A percentile compares a stretch with the other conserved stretches of the same genome.
Conservation (phyloP, 2,888 invertebrate genomes). For the Eurytoma californica region DNA sequence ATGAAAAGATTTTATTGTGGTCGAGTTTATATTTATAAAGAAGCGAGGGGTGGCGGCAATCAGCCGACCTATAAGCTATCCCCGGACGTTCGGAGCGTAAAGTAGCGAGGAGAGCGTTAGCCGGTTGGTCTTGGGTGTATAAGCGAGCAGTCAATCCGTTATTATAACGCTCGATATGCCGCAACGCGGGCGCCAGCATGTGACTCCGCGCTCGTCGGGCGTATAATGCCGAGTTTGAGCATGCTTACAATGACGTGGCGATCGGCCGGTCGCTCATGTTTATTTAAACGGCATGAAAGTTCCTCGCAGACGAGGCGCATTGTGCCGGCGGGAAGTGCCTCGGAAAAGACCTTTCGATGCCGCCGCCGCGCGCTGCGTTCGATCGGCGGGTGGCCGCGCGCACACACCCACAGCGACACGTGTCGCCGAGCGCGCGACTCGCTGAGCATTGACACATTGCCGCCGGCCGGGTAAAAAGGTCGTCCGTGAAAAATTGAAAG, state of each 20-base stretch:
- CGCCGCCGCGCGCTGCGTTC: not conserved
- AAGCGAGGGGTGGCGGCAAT: conserved; percentile 19
- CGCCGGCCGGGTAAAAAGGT: not conserved
- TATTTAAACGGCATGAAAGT: conserved; percentile 66
- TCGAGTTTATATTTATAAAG: conserved; percentile 25
- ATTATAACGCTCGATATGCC: conserved; percentile 55
- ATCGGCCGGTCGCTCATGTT: conserved; percentile 68
- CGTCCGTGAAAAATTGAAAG: conserved; percentile 34
- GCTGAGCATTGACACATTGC: not conserved
- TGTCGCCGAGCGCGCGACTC: not conserved
- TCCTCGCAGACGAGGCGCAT: conserved; percentile 61
- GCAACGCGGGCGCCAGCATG: conserved; percentile 67
- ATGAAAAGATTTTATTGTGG: conserved; percentile 28
- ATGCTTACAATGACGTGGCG: conserved; percentile 70
- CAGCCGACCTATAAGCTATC: conserved; percentile 47
- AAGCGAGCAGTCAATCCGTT: conserved; percentile 53
- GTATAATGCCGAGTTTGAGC: conserved; percentile 21
- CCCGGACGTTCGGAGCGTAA: conserved; percentile 9
- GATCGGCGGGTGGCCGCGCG: conserved; percentile 40
- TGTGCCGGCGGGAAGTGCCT: conserved; percentile 48
- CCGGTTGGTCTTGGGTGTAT: conserved; percentile 21
- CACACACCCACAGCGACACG: not conserved
- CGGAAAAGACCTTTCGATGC: conserved; percentile 21
- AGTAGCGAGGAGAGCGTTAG: conserved; percentile 35
- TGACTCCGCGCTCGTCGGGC: conserved; percentile 58